Base-by-base conservation (phyloP, 2,888 invertebrate genomes). In the Notocelia uddmanniana region DNA sequence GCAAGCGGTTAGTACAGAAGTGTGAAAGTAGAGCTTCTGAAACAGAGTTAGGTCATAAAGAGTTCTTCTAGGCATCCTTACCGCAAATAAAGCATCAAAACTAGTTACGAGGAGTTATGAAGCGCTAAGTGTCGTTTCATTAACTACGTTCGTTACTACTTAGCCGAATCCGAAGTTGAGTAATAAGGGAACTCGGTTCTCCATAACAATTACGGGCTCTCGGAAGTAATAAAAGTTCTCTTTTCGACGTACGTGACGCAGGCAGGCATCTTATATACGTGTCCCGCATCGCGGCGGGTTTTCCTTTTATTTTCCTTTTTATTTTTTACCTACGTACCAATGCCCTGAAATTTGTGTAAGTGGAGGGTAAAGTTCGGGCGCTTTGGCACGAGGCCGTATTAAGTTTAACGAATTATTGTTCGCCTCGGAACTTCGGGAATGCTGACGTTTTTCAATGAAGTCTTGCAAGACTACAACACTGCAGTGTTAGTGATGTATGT, bases 181-280 rank as follows among this genome's bases (percentile, higher is more conserved):
- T 88, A 89, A 89, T 89, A 88, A 88, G 89, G 80, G 81, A 80
- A 79, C 84, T 85, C 81, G 81, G 82, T 86, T 91, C 89, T 89
- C 89, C 86, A 89, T 90, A 90, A 90, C 90, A 91, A 91, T 91
- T 91, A 90, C 87, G 83, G 78, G 62, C 78, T 81, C 86, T 86
- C 84, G 88, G 89, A 89, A 89, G 90, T 90, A 90, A 91, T 91
- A 91, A 90, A 91, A 90, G 89, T 91, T 91, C 88, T 90, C 85
- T 87, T 88, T 89, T 87, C 85, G 84, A 75, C 77, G 86, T 85
- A 91, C 91, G 91, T 91, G 91, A 89, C 87, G 85, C 73, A 85
- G 87, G 84, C 66, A 89, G 89, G 89, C 89, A 86, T 85, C 86
- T 86, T 83, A 85, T 86, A 82, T 82, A 84, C 91, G 91, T 91